phyloP scores from a whole-genome alignment of 2,797 vertebrate genomes.

The Acanthornis magna region DNA sequence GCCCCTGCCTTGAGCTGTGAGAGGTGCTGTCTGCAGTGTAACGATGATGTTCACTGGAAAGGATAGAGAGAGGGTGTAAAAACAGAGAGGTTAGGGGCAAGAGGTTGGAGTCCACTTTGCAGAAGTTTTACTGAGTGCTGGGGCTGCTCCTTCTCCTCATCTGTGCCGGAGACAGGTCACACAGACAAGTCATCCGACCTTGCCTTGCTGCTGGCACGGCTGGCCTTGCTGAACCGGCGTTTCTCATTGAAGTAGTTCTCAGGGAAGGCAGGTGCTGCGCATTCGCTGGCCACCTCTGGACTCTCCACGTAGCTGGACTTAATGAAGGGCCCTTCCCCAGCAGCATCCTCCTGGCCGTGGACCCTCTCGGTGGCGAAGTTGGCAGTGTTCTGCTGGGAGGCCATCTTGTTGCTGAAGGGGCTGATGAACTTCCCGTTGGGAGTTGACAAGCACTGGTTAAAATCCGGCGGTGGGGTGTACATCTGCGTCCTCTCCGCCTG shows the following conservation, averaged over 20 bases:
- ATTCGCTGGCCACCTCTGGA: slow-evolving; percentile 69
- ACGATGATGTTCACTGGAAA: not conserved
- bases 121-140: not conserved
- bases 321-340: slow-evolving; percentile 79
- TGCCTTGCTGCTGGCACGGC: slow-evolving; percentile 86
- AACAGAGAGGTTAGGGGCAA: not conserved
- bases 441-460: slow-evolving; percentile 84
- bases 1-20: not conserved
- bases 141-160: not conserved
- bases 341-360: slow-evolving; percentile 73
- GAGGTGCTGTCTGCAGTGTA: not conserved
- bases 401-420: slow-evolving; percentile 88
- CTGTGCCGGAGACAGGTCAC: slow-evolving; percentile 54
- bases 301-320: slow-evolving; percentile 80
- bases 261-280: slow-evolving; percentile 63
- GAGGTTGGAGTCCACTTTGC: not conserved
- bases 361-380: slow-evolving; percentile 88
- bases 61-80: not conserved
- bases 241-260: slow-evolving; percentile 81
- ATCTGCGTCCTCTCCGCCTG: slow-evolving; percentile 60
- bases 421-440: slow-evolving; percentile 75
- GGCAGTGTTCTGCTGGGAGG: slow-evolving; percentile 90
- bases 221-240: slow-evolving; percentile 87
- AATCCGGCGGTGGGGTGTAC: slow-evolving; percentile 91
- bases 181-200: slow-evolving; percentile 90